Conservation (phyloP, 2,113 vertebrate genomes). For the Calonectris borealis region DNA sequence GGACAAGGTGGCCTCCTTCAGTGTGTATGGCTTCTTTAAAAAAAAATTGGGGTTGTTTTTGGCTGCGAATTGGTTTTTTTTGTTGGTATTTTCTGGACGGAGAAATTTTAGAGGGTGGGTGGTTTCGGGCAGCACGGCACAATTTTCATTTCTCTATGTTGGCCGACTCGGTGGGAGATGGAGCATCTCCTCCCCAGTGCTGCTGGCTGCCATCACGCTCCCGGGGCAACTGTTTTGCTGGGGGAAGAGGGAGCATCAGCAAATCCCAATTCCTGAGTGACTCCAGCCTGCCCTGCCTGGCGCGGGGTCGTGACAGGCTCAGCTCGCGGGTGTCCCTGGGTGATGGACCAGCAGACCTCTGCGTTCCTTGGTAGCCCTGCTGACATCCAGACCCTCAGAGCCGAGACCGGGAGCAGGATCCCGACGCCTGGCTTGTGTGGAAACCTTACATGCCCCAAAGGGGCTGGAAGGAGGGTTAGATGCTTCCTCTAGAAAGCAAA, state of each 20-base stretch:
- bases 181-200: not conserved
- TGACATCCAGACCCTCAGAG: not conserved
- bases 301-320: not conserved
- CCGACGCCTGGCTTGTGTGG: not conserved
- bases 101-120: not conserved
- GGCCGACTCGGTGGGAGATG: not conserved
- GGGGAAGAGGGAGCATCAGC: not conserved
- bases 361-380: not conserved
- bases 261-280: not conserved
- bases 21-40: not conserved
- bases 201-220: not conserved
- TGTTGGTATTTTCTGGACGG: not conserved
- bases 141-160: not conserved
- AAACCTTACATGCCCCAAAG: not conserved
- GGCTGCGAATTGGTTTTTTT: not conserved
- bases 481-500: not conserved
- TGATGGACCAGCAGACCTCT: not conserved
- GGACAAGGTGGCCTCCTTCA: not conserved
- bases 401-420: not conserved
- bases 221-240: not conserved
- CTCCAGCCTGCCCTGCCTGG: not conserved
- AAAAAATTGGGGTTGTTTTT: accelerated
- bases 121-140: accelerated
- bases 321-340: accelerated
- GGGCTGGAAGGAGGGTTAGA: not conserved